A percentile compares a stretch with the other conserved stretches of the same genome.
phyloP scores from a whole-genome alignment of 1,140 invertebrate species.

The Cotesia vestalis region DNA sequence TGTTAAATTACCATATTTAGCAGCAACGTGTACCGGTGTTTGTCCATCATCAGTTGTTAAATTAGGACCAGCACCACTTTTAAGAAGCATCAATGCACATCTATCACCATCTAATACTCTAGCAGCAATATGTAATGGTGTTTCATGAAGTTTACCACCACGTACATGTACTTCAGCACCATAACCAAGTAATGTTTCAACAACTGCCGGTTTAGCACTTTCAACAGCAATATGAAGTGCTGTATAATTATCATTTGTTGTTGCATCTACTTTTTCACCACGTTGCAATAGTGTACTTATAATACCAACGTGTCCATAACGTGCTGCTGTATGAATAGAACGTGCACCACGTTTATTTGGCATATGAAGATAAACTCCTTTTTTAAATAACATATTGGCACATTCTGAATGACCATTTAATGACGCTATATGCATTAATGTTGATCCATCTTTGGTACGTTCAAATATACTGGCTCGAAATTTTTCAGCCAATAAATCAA shows the following conservation, averaged over 20 bases:
- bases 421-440: conserved; percentile 97
- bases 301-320: conserved; percentile 94
- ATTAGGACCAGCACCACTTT: conserved; percentile 96
- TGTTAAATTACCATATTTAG: conserved; percentile 85
- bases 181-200: conserved; percentile 94
- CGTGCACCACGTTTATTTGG: conserved; percentile 95
- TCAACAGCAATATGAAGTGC: conserved; percentile 99
- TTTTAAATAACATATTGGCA: conserved; percentile 97
- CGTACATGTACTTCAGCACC: conserved; percentile 96
- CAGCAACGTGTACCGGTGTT: conserved; percentile 92
- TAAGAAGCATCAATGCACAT: conserved; percentile 96
- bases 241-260: conserved; percentile 92
- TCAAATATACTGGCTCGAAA: conserved; percentile 96
- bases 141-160: conserved; percentile 88
- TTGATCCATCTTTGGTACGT: conserved; percentile 96
- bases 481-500: conserved; percentile 96
- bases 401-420: conserved; percentile 96
- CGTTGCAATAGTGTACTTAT: conserved; percentile 95
- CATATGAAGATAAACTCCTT: conserved; percentile 99
- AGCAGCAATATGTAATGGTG: conserved; percentile 94
- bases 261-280: conserved; percentile 80
- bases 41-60: conserved; percentile 90
- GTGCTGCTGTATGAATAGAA: conserved; percentile 91
- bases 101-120: conserved; percentile 92
- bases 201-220: conserved; percentile 92